Evolutionary conservation across 2,113 vertebrate species (phyloP).

Genomic region (Ranitomeya imitator): DNA sequence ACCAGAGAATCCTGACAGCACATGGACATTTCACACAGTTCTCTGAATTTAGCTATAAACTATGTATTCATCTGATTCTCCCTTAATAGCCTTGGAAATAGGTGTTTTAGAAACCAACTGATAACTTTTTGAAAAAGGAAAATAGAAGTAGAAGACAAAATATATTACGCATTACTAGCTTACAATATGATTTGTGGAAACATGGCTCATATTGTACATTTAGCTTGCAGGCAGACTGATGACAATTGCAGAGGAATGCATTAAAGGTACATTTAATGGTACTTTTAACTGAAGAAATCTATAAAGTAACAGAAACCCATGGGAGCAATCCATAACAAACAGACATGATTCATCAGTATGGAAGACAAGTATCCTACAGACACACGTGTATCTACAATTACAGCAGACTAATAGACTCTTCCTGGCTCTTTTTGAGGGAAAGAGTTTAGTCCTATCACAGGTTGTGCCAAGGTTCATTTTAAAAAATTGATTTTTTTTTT

Average conservation of each 20-base stretch:
- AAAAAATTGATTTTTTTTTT: conserved; percentile 35
- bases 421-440: background rate
- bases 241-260: conserved; percentile 21
- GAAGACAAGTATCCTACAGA: conserved; percentile 1
- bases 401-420: background rate
- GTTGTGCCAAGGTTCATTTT: background rate
- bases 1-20: too few relatives aligned
- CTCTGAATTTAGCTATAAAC: too few relatives aligned
- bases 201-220: background rate
- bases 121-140: background rate
- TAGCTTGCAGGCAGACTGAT: conserved; percentile 16
- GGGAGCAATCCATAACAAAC: conserved; percentile 22
- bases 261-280: conserved; percentile 40
- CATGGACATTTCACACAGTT: too few relatives aligned
- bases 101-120: background rate
- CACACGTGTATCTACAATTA: background rate
- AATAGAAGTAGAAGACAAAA: background rate
- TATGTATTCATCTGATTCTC: too few relatives aligned
- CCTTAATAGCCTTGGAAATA: background rate
- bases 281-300: conserved; percentile 37
- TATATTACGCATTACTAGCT: background rate
- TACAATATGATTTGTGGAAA: background rate
- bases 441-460: background rate
- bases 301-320: conserved; percentile 21
- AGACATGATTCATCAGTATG: conserved; percentile 33